Conservation (phyloP, 1,140 invertebrate genomes). For the Watersipora subatra region DNA sequence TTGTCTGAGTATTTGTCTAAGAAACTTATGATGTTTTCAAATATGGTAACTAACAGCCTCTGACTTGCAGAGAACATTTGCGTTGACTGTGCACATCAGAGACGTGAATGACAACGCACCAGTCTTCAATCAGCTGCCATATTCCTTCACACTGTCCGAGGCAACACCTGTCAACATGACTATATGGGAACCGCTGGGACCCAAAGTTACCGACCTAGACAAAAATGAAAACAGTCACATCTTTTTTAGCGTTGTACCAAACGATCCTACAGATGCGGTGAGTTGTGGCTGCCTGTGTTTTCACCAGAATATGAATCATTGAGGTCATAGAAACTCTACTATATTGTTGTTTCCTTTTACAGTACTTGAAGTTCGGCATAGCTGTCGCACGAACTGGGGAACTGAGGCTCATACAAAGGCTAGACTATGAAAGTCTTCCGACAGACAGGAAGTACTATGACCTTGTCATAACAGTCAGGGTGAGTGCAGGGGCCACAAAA, state of each 20-base stretch:
- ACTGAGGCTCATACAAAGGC: background rate
- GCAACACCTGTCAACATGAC: background rate
- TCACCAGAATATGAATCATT: no score
- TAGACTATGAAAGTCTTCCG: background rate
- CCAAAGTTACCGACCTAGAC: background rate
- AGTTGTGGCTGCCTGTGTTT: no score
- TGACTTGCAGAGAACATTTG: background rate
- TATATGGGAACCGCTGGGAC: background rate
- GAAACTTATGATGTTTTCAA: no score
- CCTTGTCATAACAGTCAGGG: background rate
- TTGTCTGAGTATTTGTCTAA: no score
- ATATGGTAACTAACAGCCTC: no score
- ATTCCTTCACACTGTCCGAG: background rate
- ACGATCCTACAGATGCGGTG: background rate
- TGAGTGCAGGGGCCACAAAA: no score
- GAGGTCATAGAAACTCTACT: no score
- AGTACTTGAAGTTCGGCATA: background rate
- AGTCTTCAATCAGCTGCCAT: background rate
- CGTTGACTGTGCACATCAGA: background rate
- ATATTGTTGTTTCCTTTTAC: no score
- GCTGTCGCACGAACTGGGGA: background rate
- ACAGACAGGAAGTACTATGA: background rate
- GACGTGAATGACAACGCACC: conserved; percentile 2
- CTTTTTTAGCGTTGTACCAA: background rate
- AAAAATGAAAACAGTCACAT: background rate